Conservation (phyloP, 2,888 invertebrate species). For the Nomada ferruginata region DNA sequence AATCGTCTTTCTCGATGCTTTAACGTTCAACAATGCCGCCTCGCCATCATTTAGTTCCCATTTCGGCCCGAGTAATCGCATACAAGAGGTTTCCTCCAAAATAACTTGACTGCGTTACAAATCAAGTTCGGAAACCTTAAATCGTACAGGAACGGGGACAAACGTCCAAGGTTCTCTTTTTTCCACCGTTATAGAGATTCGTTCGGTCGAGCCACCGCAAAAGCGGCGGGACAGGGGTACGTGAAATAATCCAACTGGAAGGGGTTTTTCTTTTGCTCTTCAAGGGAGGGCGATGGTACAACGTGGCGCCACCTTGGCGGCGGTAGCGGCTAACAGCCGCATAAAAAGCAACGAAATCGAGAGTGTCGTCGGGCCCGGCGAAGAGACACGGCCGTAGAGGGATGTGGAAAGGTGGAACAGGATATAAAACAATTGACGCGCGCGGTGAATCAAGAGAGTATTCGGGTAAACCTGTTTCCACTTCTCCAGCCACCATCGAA, state of each 20-base stretch:
- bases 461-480: conserved; percentile 72
- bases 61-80: no score
- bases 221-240: conserved; percentile 22
- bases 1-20: no score
- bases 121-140: conserved; percentile 1
- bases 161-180: no score
- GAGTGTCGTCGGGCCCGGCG: conserved; percentile 47
- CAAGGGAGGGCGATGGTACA: conserved; percentile 29
- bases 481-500: conserved; percentile 38
- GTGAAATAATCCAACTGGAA: conserved; percentile 35
- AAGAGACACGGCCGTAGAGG: conserved; percentile 29
- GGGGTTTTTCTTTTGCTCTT: conserved; percentile 46
- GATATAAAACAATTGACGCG: conserved; percentile 74
- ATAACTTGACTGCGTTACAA: not conserved
- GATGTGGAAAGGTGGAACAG: conserved; percentile 49
- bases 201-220: conserved; percentile 12
- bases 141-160: not conserved
- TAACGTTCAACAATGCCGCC: no score
- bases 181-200: not conserved
- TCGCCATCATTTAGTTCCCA: no score
- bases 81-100: not conserved
- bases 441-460: conserved; percentile 61
- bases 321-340: conserved; percentile 30
- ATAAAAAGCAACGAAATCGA: conserved; percentile 58
- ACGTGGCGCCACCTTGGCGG: conserved; percentile 70